Evolutionary conservation across 2,113 vertebrate genomes (phyloP).

Genomic region (Oostethus manadensis): DNA sequence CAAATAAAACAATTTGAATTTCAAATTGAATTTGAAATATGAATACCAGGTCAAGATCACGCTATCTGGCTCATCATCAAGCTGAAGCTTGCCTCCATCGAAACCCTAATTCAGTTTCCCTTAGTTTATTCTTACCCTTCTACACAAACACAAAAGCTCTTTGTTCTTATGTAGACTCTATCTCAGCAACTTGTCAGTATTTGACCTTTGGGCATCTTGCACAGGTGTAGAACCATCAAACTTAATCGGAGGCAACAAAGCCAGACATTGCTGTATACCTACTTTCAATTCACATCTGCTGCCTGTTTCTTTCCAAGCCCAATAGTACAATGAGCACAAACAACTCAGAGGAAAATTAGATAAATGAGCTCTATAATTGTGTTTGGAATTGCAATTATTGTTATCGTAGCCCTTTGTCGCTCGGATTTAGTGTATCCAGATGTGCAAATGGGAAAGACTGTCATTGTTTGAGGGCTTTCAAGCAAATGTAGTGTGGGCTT

Average conservation of each 20-base stretch:
- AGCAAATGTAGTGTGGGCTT: slow-evolving; percentile 18
- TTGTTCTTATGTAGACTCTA: no score
- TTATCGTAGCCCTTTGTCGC: slow-evolving; percentile 46
- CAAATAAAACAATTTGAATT: no score
- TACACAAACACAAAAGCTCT: no score
- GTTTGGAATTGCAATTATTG: slow-evolving; percentile 58
- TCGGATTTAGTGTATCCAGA: slow-evolving; percentile 44
- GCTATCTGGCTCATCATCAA: no score
- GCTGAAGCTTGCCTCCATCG: no score
- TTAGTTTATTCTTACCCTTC: no score
- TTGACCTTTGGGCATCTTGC: slow-evolving; percentile 32
- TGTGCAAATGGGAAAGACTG: slow-evolving; percentile 43
- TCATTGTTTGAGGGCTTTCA: slow-evolving; percentile 39
- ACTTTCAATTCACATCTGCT: slow-evolving; percentile 51
- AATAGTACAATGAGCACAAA: slow-evolving; percentile 48
- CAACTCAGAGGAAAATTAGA: slow-evolving; percentile 51
- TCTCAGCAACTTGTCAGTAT: slow-evolving; percentile 34
- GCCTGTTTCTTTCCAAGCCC: slow-evolving; percentile 34
- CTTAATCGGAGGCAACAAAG: slow-evolving; percentile 24
- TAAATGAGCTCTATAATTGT: slow-evolving; percentile 57
- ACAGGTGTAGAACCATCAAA: slow-evolving; percentile 43
- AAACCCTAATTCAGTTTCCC: no score
- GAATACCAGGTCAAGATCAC: no score
- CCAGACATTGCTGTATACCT: slow-evolving; percentile 20
- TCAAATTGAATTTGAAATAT: no score